Evolutionary conservation across 2,113 vertebrate species (phyloP).

Genomic region (human (Homo sapiens)): GRCh38 chr5:58632001-58632500

Average conservation of each 20-base stretch:
- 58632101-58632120: not conserved
- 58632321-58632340: not conserved
- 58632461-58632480: not conserved
- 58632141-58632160: not conserved
- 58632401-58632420: not conserved
- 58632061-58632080: not conserved
- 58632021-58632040: not conserved
- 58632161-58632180: not conserved
- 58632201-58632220: not conserved
- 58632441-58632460: not conserved
- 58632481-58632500: not conserved
- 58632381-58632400: not conserved
- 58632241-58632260: not conserved
- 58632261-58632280: not conserved
- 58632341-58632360: not conserved
- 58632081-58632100: not conserved
- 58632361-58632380: not conserved
- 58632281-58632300: not conserved
- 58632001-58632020: not conserved
- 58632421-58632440: not conserved
- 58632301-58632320: not conserved
- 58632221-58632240: not conserved
- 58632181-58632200: not conserved
- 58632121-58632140: not conserved
- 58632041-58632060: not conserved